Percentiles rank a stretch among this genome's conserved stretches.
These are phyloP conservation scores for Campylorhamphus procurvoides DNA, from an alignment of 2,113 vertebrate genomes.

Conservation along the genomic window DNA sequence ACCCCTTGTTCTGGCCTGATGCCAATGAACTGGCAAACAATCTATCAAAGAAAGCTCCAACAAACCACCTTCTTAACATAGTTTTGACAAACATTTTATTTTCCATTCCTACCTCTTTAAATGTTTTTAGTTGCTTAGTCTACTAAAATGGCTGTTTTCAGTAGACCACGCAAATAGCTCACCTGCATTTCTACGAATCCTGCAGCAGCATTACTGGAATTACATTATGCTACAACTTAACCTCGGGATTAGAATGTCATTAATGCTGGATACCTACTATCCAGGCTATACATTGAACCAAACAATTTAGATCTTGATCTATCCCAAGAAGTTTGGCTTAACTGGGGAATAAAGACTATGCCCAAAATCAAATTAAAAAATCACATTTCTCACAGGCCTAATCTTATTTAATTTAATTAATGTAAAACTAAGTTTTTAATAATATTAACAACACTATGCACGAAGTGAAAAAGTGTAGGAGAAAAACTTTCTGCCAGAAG, in stretches of 20 bases:
- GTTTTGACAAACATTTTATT: background rate
- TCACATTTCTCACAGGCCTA: background rate
- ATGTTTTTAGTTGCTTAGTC: background rate
- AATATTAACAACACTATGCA: background rate
- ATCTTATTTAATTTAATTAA: background rate
- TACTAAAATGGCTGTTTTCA: background rate
- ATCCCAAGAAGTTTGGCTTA: background rate
- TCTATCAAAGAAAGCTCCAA: background rate
- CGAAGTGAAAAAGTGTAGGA: background rate
- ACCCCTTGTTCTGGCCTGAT: background rate
- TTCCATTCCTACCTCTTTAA: background rate
- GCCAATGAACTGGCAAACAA: background rate
- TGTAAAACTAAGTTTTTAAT: background rate
- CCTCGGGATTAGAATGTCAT: background rate
- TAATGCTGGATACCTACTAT: background rate
- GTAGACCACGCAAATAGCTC: background rate
- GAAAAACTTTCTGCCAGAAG: background rate
- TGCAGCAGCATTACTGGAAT: background rate
- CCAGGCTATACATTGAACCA: background rate
- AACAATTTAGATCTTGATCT: background rate
- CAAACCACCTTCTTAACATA: background rate
- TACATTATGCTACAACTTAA: background rate
- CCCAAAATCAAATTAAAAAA: background rate
- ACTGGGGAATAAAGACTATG: background rate
- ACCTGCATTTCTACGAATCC: background rate